Base-by-base conservation (phyloP, 1,140 invertebrate genomes). In the Kradibia gibbosae region DNA sequence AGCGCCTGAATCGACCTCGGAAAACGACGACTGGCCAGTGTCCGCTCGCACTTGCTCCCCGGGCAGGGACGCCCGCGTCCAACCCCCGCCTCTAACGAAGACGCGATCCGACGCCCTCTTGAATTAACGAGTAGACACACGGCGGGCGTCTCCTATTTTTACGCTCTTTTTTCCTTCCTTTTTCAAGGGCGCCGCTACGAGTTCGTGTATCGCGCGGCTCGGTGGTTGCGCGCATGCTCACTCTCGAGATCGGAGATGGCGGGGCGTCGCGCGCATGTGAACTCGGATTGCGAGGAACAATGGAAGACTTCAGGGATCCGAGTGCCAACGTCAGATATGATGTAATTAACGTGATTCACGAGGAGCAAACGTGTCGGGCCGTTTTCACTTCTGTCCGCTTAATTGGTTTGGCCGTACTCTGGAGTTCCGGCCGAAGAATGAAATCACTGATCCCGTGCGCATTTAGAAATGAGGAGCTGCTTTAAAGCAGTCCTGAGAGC, bases 71-170 rank as follows among this genome's bases (percentile, higher is more conserved):
- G 31, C 82, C 77, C 78, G 82, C 73, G 82, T 79, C 82, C 83
- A 86, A 86, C 85, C 83, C 76, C 81, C 78, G 74, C 84, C 76
- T 65, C 60, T 83, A 82, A 84, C 65, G 53, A 72, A 72, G 78
- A 57, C 42, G 36, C 78, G 53, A 62, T 15, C n/a, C 71, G 25
- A 39, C 67, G 53, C 42, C 31, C 75, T 70, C 70, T 80, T 62
- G 67, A 79, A 72, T 57, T 72, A 79, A 72, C 67, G 53, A 57
- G 67, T 22, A 7, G 70, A 53, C 72, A 65, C 53, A n/a, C 50
- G 22, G 45, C n/a, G 78, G 13, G 31, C 62, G 20, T 20, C 28
- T 72, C 20, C 22, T 70, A 42, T 65, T 34, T 20, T 70, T 70
- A 42, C 10, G 39, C 20, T 50, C 50, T 34, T 65, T 65, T 65